Percentiles rank a stretch among this genome's conserved stretches.
phyloP scores from a whole-genome alignment of 2,797 vertebrate genomes.

The Notoglanidium macrostoma region DNA sequence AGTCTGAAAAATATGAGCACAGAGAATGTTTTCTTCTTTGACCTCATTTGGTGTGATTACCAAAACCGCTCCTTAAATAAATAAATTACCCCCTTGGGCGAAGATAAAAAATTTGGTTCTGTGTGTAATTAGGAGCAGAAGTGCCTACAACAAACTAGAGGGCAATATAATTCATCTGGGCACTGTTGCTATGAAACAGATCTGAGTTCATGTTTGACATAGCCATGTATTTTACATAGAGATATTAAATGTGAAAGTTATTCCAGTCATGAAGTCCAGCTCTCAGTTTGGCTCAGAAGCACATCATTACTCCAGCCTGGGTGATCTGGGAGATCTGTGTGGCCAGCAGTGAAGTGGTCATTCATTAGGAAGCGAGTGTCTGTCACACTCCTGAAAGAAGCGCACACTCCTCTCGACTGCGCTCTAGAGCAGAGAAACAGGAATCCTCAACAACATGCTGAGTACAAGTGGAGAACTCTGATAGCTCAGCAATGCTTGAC shows the following conservation, averaged over 20 bases:
- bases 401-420: neutral
- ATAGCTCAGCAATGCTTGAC: neutral
- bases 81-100: conserved; percentile 5
- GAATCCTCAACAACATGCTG: neutral
- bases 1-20: neutral
- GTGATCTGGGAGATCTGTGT: neutral
- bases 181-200: conserved; percentile 24
- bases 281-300: conserved; percentile 5
- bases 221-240: neutral
- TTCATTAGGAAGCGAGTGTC: neutral
- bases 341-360: neutral
- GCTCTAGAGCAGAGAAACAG: neutral
- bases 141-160: neutral
- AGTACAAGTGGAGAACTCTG: neutral
- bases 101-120: neutral
- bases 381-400: conserved; percentile 6
- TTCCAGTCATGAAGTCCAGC: neutral
- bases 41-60: conserved; percentile 7
- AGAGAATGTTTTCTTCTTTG: neutral
- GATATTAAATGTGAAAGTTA: neutral
- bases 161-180: neutral
- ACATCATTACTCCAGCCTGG: neutral
- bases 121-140: conserved; percentile 16
- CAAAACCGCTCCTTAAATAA: conserved; percentile 10
- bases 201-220: conserved; percentile 1